Percentiles rank a stretch among this genome's conserved stretches.
Conservation (phyloP, 92 coral and sea anemone genomes). For the Desmophyllum pertusum region DNA sequence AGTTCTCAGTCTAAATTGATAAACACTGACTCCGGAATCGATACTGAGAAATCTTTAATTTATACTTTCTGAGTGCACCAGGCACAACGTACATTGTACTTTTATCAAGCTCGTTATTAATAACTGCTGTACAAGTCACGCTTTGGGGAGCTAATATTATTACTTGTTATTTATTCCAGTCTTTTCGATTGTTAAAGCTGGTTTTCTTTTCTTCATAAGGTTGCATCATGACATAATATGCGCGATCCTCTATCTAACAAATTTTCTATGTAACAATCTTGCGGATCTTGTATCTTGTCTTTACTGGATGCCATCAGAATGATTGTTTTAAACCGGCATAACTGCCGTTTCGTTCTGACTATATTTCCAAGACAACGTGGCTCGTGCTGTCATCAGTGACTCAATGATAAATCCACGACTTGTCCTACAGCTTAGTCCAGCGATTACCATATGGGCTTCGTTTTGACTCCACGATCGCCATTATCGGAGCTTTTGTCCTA, state of each 20-base stretch:
- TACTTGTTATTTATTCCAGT: not conserved
- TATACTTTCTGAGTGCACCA: not conserved
- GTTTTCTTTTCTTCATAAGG: not conserved
- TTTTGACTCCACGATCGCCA: constrained; percentile 22
- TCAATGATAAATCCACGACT: not conserved
- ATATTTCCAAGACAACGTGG: not conserved
- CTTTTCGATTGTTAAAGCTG: not conserved
- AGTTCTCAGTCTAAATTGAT: not conserved
- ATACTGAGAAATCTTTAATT: not conserved
- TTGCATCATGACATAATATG: not conserved
- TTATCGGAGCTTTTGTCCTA: constrained; percentile 30
- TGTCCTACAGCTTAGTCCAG: not conserved
- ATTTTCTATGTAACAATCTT: not conserved
- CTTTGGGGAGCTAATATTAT: not conserved
- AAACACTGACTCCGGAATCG: not conserved
- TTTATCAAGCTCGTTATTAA: not conserved
- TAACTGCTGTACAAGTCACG: not conserved
- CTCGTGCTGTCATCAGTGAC: not conserved
- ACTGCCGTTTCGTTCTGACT: not conserved
- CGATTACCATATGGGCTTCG: constrained; percentile 32
- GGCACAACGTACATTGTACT: not conserved
- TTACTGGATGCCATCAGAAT: not conserved
- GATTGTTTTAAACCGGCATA: not conserved
- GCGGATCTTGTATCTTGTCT: constrained; percentile 6
- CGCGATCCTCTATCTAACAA: not conserved